phyloP scores from a whole-genome alignment of 2,797 vertebrate species.

The Acanthis flammea region DNA sequence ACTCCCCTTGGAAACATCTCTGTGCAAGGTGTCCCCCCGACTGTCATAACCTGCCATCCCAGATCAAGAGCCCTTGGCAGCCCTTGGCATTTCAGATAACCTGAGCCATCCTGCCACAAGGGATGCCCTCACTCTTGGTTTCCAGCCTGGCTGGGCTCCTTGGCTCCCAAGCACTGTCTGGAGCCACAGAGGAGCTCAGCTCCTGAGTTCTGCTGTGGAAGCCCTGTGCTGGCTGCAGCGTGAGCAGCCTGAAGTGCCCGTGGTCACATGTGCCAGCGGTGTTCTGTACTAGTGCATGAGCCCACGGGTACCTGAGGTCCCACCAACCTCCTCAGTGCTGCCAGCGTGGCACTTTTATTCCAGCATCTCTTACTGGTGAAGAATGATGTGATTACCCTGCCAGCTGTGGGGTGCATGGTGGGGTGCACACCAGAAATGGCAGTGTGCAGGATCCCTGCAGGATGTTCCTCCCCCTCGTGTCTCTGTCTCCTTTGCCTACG shows the following conservation, averaged over 20 bases:
- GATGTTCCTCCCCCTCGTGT: fast-evolving
- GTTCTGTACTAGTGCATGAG: background rate
- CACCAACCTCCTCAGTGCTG: background rate
- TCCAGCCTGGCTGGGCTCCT: background rate
- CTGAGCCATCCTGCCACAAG: background rate
- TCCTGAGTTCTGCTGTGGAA: background rate
- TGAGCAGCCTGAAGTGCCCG: background rate
- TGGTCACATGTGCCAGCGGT: too few species aligned
- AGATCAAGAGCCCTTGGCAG: background rate
- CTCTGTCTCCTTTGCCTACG: fast-evolving
- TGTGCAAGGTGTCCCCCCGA: background rate
- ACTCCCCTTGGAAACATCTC: background rate
- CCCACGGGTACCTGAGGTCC: background rate
- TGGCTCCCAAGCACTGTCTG: fast-evolving
- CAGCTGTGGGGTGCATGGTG: fast-evolving
- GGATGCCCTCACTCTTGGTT: background rate
- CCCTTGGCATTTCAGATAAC: background rate
- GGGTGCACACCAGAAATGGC: fast-evolving
- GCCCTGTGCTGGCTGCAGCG: background rate
- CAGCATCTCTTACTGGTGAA: background rate
- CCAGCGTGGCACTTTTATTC: fast-evolving
- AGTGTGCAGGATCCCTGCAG: background rate
- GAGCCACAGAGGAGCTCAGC: background rate
- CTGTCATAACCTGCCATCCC: background rate
- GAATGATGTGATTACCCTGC: fast-evolving